Conservation (phyloP, 2,797 vertebrate genomes). For the Pogonophryne albipinna region DNA sequence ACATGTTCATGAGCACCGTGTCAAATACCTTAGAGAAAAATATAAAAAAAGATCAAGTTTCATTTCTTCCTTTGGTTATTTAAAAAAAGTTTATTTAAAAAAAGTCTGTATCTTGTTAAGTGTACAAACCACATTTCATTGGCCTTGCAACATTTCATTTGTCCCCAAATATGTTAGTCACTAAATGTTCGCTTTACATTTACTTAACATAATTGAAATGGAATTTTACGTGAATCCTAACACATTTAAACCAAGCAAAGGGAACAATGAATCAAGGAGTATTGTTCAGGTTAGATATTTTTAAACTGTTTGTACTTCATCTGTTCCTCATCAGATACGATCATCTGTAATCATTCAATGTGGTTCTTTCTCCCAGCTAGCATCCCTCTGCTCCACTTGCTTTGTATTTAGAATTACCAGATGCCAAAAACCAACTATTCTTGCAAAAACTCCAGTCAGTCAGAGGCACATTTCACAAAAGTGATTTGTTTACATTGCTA, state of each 20-base stretch:
- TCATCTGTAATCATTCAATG: conserved; percentile 16
- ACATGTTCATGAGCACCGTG: background rate
- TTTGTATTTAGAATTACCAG: background rate
- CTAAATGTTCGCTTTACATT: background rate
- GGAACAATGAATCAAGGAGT: background rate
- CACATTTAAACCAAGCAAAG: conserved; percentile 1
- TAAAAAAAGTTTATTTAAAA: too few relatives aligned
- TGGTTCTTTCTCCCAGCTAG: background rate
- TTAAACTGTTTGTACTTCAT: background rate
- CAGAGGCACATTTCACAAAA: conserved; percentile 1
- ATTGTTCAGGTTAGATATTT: background rate
- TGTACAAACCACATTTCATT: background rate
- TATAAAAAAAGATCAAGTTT: background rate
- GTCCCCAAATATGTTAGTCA: background rate
- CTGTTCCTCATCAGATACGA: conserved; percentile 9
- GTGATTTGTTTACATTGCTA: conserved; percentile 5
- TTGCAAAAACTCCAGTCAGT: background rate
- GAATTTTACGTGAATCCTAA: conserved; percentile 9
- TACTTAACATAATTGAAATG: background rate
- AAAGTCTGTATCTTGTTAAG: background rate
- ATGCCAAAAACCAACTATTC: conserved; percentile 19
- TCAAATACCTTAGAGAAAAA: background rate
- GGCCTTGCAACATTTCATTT: background rate
- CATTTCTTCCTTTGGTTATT: background rate
- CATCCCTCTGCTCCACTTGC: background rate